Percentiles rank a stretch among this genome's conserved stretches.
These are phyloP conservation scores for Pristionchus entomophagus DNA, from an alignment of 2,888 invertebrate species.

Conservation along the genomic window DNA sequence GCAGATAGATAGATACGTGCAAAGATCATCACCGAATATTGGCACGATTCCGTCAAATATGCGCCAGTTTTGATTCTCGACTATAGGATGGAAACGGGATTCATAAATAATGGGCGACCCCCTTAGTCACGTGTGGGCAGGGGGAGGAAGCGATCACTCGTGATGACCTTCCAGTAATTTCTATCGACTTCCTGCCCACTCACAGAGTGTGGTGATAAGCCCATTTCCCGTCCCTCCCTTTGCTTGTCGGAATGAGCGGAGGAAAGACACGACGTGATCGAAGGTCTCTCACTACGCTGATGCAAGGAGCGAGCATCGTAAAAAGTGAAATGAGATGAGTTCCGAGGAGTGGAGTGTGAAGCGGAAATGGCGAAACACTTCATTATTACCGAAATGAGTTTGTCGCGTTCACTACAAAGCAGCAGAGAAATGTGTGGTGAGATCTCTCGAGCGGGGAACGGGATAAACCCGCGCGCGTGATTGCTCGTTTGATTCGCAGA, in stretches of 20 bases:
- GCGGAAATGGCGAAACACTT: not conserved
- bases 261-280: not conserved
- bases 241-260: not conserved
- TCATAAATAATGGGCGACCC: not conserved
- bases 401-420: not conserved
- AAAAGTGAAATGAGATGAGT: not conserved
- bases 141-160: not conserved
- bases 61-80: not conserved
- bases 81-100: not conserved
- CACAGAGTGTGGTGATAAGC: constrained; percentile 15
- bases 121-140: not conserved
- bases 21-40: too few relatives aligned
- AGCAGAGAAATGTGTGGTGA: not conserved
- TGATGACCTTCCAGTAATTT: constrained; percentile 23
- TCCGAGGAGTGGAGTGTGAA: not conserved
- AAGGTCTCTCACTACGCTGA: not conserved
- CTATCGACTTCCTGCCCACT: not conserved
- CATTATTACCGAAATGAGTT: not conserved
- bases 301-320: constrained; percentile 20
- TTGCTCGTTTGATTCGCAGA: not conserved
- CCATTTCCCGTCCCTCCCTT: not conserved
- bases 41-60: not conserved
- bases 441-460: not conserved
- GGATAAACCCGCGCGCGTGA: not conserved
- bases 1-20: too few relatives aligned